Evolutionary conservation across 2,888 invertebrate species (phyloP).

Genomic region (Saturnia japonica): DNA sequence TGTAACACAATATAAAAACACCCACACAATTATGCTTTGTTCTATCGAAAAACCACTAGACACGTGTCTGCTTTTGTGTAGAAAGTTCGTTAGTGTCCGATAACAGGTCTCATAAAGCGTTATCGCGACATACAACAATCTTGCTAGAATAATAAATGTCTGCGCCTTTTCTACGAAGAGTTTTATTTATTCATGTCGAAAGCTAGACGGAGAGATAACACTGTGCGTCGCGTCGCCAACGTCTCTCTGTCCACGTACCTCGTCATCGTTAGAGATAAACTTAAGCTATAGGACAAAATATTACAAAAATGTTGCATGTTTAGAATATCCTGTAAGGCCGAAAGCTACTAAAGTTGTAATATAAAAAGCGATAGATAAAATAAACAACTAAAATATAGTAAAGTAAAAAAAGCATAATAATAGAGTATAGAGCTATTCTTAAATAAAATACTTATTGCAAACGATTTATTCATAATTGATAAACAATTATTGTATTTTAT

Average conservation of each 20-base stretch:
- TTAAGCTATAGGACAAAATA: not conserved
- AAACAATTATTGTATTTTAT: too few species aligned
- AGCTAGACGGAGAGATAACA: slow-evolving; percentile 74
- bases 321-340: not conserved
- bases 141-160: slow-evolving; percentile 73
- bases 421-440: not conserved
- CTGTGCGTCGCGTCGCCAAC: slow-evolving; percentile 50
- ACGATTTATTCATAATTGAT: too few species aligned
- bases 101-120: slow-evolving; percentile 74
- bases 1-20: slow-evolving; percentile 2
- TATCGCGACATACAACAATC: slow-evolving; percentile 67
- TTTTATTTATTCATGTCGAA: slow-evolving; percentile 76
- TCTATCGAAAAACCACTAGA: slow-evolving; percentile 6
- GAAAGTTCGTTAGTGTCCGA: slow-evolving; percentile 69
- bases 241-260: slow-evolving; percentile 39
- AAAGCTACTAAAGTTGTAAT: not conserved
- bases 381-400: not conserved
- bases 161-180: slow-evolving; percentile 73
- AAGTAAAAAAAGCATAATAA: not conserved
- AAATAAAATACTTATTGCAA: not conserved
- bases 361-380: not conserved
- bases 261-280: not conserved
- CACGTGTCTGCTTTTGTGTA: slow-evolving; percentile 34
- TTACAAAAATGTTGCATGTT: not conserved
- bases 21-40: slow-evolving; percentile 14